Evolutionary conservation across 2,113 vertebrate genomes (phyloP).

Genomic region (Prionailurus viverrinus): DNA sequence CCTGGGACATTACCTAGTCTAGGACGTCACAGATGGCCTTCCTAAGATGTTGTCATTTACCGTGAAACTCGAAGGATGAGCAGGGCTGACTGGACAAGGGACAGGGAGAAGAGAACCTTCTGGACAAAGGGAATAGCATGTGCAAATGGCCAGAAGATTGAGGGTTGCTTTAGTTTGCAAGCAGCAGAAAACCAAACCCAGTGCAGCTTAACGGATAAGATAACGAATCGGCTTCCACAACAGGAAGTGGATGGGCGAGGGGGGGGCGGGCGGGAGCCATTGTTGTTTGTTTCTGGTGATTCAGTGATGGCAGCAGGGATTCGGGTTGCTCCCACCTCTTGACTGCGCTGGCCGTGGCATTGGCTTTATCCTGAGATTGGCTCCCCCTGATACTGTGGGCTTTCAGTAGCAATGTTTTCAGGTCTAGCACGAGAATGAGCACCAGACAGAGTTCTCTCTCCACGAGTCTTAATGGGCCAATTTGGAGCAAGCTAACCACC

Average conservation of each 20-base stretch:
- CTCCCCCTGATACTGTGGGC: not conserved
- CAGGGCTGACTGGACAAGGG: not conserved
- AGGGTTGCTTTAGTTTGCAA: not conserved
- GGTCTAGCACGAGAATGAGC: conserved; percentile 13
- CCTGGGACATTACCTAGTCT: not conserved
- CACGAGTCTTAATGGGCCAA: not conserved
- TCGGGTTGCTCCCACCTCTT: not conserved
- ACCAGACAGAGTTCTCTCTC: not conserved
- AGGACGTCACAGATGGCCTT: not conserved
- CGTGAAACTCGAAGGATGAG: not conserved
- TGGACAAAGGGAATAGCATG: not conserved
- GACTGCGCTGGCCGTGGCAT: accelerated
- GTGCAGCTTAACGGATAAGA: not conserved
- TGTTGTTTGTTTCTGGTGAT: not conserved
- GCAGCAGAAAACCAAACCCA: not conserved
- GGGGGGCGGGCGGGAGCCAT: accelerated
- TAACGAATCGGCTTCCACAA: not conserved
- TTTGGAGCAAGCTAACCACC: conserved; percentile 38
- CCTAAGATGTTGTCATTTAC: not conserved
- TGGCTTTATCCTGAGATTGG: not conserved
- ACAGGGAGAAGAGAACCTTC: not conserved
- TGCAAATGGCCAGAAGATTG: not conserved
- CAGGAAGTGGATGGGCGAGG: not conserved
- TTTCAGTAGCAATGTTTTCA: not conserved
- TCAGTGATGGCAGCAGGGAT: not conserved